These are phyloP conservation scores for Conomelus anceps DNA, from an alignment of 2,888 invertebrate genomes.

Conservation along the genomic window DNA sequence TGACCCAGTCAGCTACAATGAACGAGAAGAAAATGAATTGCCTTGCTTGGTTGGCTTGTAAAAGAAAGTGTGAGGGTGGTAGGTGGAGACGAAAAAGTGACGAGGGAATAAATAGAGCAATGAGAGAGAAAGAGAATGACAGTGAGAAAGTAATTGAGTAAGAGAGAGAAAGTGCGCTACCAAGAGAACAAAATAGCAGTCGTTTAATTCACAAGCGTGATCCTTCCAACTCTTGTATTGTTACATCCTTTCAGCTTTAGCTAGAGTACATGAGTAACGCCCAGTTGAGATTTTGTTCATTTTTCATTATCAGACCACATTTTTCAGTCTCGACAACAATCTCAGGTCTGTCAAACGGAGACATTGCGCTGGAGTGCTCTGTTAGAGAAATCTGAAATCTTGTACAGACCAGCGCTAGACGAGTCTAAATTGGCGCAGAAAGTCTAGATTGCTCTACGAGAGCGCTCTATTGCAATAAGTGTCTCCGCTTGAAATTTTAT, in stretches of 20 bases:
- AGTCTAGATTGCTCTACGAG: too few relatives aligned
- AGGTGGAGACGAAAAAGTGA: neutral
- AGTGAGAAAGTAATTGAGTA: neutral
- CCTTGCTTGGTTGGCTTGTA: neutral
- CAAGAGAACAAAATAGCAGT: neutral
- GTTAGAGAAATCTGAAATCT: too few relatives aligned
- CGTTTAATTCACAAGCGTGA: neutral
- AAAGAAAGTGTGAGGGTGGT: neutral
- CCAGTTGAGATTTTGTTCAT: neutral
- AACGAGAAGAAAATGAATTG: neutral
- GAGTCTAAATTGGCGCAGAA: too few relatives aligned
- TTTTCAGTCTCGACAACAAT: neutral
- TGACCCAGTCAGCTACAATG: neutral
- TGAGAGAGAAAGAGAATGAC: neutral
- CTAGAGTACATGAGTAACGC: neutral
- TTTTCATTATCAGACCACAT: neutral
- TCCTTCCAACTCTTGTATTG: neutral
- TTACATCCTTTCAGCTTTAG: neutral
- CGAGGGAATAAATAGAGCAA: neutral
- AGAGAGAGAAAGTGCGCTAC: neutral
- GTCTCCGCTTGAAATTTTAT: too few relatives aligned
- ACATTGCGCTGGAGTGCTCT: too few relatives aligned
- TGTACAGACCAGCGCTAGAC: too few relatives aligned
- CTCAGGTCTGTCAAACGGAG: neutral
- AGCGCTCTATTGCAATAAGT: too few relatives aligned